These are phyloP conservation scores for Lanistes nyassanus DNA, from an alignment of 1,140 invertebrate species.

Conservation along the genomic window DNA sequence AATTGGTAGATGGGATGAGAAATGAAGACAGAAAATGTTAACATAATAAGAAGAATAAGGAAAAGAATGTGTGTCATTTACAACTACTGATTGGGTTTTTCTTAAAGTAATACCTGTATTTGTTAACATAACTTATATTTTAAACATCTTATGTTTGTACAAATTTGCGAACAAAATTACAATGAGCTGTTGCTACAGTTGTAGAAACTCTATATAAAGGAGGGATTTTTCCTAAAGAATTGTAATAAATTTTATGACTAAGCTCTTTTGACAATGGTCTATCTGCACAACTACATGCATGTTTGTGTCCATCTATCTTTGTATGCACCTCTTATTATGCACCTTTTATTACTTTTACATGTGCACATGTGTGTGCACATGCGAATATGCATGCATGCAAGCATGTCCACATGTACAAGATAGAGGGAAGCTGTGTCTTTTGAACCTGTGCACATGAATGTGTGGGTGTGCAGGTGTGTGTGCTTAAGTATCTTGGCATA, in stretches of 20 bases:
- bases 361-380: not conserved
- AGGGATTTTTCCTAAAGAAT: too few relatives aligned
- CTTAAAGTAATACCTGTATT: too few relatives aligned
- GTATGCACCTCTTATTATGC: not conserved
- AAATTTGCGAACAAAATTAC: too few relatives aligned
- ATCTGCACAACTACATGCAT: not conserved
- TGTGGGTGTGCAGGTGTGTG: constrained; percentile 2
- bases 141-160: too few relatives aligned
- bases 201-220: too few relatives aligned
- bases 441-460: not conserved
- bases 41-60: not conserved
- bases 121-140: too few relatives aligned
- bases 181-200: too few relatives aligned
- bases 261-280: too few relatives aligned
- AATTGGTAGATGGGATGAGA: not conserved
- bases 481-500: not conserved
- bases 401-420: not conserved
- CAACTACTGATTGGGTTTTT: not conserved
- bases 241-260: too few relatives aligned
- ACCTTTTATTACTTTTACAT: too few relatives aligned
- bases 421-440: too few relatives aligned
- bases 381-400: not conserved
- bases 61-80: not conserved
- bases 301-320: too few relatives aligned
- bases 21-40: not conserved